Evolutionary conservation across 2,797 vertebrate genomes (phyloP).

Genomic region (Petrocephalus schoutedeni): DNA sequence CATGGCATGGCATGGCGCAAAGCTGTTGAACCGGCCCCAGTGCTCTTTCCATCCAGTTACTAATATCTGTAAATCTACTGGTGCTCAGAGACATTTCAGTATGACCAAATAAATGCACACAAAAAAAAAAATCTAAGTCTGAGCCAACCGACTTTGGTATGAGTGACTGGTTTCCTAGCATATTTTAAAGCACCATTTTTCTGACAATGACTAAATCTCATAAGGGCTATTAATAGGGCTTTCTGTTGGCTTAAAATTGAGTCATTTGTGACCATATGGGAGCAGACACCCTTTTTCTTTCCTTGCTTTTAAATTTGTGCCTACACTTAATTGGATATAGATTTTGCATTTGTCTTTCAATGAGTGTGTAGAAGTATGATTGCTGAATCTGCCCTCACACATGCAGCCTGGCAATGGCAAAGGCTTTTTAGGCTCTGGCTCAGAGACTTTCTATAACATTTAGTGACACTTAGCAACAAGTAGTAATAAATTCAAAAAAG

Average conservation of each 20-base stretch:
- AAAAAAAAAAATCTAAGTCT: background rate
- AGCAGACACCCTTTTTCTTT: background rate
- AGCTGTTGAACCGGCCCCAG: background rate
- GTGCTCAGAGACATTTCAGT: background rate
- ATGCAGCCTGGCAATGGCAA: background rate
- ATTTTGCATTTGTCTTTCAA: background rate
- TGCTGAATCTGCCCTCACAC: background rate
- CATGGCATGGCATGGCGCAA: background rate
- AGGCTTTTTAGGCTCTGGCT: background rate
- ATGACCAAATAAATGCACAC: background rate
- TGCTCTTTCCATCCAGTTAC: background rate
- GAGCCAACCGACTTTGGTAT: background rate
- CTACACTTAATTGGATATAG: background rate
- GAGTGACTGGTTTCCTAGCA: background rate
- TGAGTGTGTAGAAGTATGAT: background rate
- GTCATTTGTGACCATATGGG: background rate
- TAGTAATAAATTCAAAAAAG: background rate
- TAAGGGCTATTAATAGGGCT: background rate
- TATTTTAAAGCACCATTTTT: background rate
- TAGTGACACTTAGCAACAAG: too few species aligned
- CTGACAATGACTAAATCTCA: slow-evolving; percentile 10
- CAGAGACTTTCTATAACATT: background rate
- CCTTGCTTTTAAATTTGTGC: background rate
- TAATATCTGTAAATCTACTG: background rate
- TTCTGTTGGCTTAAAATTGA: slow-evolving; percentile 2